Conservation (phyloP, 92 coral and sea anemone species). For the Paragorgia papillata region DNA sequence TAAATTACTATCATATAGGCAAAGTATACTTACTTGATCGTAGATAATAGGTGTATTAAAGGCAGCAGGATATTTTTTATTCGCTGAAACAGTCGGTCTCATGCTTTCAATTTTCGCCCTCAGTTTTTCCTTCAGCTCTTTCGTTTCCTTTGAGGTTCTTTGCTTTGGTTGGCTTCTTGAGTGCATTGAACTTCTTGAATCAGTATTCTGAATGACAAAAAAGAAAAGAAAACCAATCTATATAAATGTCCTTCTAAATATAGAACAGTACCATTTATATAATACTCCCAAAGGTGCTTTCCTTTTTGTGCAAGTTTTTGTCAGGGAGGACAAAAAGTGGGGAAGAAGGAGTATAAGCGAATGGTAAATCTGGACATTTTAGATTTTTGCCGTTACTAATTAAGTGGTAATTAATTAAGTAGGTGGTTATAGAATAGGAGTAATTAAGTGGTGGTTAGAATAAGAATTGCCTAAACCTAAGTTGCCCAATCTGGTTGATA, state of each 20-base stretch:
- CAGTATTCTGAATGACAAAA: slow-evolving; percentile 4
- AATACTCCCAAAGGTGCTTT: too few relatives aligned
- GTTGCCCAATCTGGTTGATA: too few relatives aligned
- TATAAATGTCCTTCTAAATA: neutral
- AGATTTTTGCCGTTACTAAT: too few relatives aligned
- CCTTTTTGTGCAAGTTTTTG: too few relatives aligned
- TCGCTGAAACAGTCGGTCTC: slow-evolving; percentile 63
- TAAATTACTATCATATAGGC: neutral
- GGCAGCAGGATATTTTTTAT: slow-evolving; percentile 71
- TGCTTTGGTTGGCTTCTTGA: slow-evolving; percentile 37
- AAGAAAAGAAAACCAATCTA: neutral
- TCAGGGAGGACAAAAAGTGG: too few relatives aligned
- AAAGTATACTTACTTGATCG: slow-evolving; percentile 69
- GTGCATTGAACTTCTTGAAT: neutral
- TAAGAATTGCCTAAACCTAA: too few relatives aligned
- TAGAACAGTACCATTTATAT: too few relatives aligned
- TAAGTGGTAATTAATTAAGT: too few relatives aligned
- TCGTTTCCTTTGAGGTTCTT: slow-evolving; percentile 73
- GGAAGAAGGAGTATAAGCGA: too few relatives aligned
- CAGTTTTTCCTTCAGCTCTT: slow-evolving; percentile 72
- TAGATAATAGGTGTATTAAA: slow-evolving; percentile 79
- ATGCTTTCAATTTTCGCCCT: slow-evolving; percentile 76
- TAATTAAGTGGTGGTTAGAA: too few relatives aligned
- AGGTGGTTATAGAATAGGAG: too few relatives aligned
- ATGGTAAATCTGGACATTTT: too few relatives aligned